Evolutionary conservation across 2,888 invertebrate genomes (phyloP).

Genomic region (Chrysolina americana): DNA sequence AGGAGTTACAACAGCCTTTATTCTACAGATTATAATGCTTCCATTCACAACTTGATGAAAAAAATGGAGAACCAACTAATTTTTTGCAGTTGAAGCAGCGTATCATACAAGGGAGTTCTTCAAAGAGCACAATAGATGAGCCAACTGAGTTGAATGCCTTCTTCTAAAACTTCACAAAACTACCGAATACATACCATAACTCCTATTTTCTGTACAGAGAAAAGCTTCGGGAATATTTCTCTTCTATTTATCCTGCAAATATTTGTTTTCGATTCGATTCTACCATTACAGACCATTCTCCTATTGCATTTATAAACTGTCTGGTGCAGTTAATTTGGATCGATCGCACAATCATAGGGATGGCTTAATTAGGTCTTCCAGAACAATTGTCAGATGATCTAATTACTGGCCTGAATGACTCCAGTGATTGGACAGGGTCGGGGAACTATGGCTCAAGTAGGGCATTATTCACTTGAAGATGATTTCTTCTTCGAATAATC

Average conservation of each 20-base stretch:
- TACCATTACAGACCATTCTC: not conserved
- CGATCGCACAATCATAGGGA: slow-evolving; percentile 2
- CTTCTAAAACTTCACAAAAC: no score
- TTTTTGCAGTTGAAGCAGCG: no score
- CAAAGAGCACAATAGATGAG: no score
- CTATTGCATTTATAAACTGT: not conserved
- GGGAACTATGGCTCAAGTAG: not conserved
- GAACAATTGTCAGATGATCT: slow-evolving; percentile 19
- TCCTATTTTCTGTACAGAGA: not conserved
- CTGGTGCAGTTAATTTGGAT: slow-evolving; percentile 8
- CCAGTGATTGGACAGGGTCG: not conserved
- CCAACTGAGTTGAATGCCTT: no score
- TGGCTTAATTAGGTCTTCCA: slow-evolving; percentile 18
- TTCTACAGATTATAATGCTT: no score
- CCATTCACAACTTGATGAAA: no score
- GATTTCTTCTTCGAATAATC: not conserved
- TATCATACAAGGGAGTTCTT: no score
- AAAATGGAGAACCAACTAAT: no score
- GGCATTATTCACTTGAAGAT: not conserved
- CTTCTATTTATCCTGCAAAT: not conserved
- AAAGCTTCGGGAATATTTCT: not conserved
- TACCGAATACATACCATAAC: no score
- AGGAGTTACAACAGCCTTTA: no score
- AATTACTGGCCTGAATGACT: slow-evolving; percentile 9
- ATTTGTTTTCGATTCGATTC: not conserved